Conservation (phyloP, 2,888 invertebrate genomes). For the Hylaea fasciaria region DNA sequence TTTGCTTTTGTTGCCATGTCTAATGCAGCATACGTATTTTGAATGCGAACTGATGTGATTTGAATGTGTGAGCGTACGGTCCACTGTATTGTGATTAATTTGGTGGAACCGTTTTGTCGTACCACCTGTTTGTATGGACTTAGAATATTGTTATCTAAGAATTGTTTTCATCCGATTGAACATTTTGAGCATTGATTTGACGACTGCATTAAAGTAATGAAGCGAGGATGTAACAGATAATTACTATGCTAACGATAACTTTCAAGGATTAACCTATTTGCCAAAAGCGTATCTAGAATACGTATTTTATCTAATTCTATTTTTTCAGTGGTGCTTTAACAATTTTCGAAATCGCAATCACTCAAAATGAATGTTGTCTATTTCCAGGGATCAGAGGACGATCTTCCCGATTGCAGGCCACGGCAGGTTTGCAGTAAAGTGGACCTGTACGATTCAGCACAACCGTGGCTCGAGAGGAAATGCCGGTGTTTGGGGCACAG, state of each 20-base stretch:
- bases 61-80: constrained; percentile 31
- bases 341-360: not conserved
- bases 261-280: no score
- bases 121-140: constrained; percentile 18
- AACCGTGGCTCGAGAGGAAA: constrained; percentile 94
- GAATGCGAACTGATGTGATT: constrained; percentile 30
- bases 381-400: constrained; percentile 90
- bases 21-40: constrained; percentile 26
- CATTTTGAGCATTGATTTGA: no score
- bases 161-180: no score
- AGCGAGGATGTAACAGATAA: no score
- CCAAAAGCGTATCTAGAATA: no score
- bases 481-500: constrained; percentile 90
- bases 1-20: constrained; percentile 48
- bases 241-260: no score
- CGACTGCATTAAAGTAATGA: no score
- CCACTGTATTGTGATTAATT: constrained; percentile 18
- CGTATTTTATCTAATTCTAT: no score
- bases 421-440: constrained; percentile 94
- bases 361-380: constrained; percentile 27
- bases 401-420: constrained; percentile 91
- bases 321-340: not conserved
- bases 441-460: constrained; percentile 90
- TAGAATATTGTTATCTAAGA: not conserved
- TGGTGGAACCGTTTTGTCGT: constrained; percentile 27